Conservation (phyloP, 1,140 invertebrate genomes). For the Bombus consobrinus region DNA sequence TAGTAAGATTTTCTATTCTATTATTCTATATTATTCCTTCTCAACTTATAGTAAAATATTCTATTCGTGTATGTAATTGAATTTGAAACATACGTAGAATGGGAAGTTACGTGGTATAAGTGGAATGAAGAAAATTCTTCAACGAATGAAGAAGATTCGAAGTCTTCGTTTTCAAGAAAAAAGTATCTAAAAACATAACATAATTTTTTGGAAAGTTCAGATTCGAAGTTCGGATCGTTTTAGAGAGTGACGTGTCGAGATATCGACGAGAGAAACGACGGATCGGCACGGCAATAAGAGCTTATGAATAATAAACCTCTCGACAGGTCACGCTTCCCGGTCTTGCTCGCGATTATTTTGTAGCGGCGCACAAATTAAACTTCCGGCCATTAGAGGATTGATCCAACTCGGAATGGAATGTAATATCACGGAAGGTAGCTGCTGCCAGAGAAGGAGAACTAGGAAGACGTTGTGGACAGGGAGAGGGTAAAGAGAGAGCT, state of each 20-base stretch:
- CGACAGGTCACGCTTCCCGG: conserved; percentile 60
- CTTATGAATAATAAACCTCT: conserved; percentile 66
- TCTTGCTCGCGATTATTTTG: conserved; percentile 71
- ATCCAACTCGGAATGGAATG: conserved; percentile 78
- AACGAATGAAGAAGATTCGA: too few relatives aligned
- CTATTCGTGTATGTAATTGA: too few relatives aligned
- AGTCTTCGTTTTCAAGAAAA: too few relatives aligned
- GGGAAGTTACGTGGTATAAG: too few relatives aligned
- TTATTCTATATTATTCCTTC: too few relatives aligned
- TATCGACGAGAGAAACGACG: conserved; percentile 22
- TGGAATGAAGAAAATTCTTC: not conserved
- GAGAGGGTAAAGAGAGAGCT: conserved; percentile 24
- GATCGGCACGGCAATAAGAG: conserved; percentile 57
- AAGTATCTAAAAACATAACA: too few relatives aligned
- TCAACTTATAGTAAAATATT: too few relatives aligned
- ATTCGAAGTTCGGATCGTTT: not conserved
- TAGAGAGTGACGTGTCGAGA: not conserved
- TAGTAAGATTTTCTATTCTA: too few relatives aligned
- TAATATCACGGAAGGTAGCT: conserved; percentile 76
- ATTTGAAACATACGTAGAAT: too few relatives aligned
- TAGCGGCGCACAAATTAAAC: conserved; percentile 77
- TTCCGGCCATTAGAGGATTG: conserved; percentile 79
- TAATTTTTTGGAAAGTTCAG: too few relatives aligned
- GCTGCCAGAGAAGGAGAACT: conserved; percentile 57
- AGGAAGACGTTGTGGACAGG: conserved; percentile 29